Evolutionary conservation across 1,140 invertebrate genomes (phyloP), one percentile per base, ranked within the genome.

Genomic region (Drosophila prosaltans): DNA sequence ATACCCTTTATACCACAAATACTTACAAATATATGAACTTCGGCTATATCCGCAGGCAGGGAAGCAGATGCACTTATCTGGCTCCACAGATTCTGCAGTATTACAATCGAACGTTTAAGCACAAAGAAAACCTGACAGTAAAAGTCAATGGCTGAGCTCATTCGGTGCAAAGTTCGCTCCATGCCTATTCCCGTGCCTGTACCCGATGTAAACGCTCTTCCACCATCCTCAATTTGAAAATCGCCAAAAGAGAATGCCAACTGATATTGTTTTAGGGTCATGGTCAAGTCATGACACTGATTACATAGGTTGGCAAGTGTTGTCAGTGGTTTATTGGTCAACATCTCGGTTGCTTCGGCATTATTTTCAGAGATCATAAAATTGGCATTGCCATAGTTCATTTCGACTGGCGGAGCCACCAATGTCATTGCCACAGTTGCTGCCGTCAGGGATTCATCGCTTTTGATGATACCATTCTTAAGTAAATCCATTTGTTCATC

Each of bases 271-370:
- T 94, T 93, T 24, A 96, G 95, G 93, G 97, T 96, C 69, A 93
- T 88, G 90, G 95, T 94, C n/a, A 98, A 92, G 40, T 93, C 79
- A 59, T 94, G 92, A 64, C 97, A 95, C 93, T 98, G 97, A 79
- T 95, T 93, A 92, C 96, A 97, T 0, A 97, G 93, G 43, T 95
- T 94, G n/a, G 95, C 94, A 54, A 98, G 94, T 1, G 96, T 96
- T 36, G 95, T 95, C n/a, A 98, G 92, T 16, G 97, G 94, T 93
- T 97, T 97, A 63, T 96, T 97, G 66, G 97, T 94, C 21, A 95
- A 93, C 91, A 96, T 96, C 92, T 98, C 96, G 28, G 96, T 97
- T 73, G 96, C 94, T 24, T 96, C 94, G 30, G 96, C 92, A 45
- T 97, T 86, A 30, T 2, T 21, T 30, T 74, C 39, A 41, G 54